phyloP scores from a whole-genome alignment of 53 echinoderm and acorn worm species.

The Luidia sarsii region DNA sequence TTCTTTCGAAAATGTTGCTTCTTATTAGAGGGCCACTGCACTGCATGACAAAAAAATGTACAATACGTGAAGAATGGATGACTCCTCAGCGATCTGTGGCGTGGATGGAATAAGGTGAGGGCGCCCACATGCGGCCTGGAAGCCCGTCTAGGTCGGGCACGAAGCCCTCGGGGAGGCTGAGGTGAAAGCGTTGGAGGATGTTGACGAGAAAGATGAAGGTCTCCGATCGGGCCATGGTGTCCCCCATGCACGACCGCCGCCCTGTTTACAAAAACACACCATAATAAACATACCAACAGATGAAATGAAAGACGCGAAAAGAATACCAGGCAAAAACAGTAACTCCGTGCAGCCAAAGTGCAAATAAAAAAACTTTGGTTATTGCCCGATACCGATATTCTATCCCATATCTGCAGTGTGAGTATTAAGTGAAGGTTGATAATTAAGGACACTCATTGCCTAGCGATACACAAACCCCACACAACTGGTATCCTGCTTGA shows the following conservation, averaged over 20 bases:
- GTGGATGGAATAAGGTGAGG: neutral
- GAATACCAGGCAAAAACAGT: no score
- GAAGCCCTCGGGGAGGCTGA: neutral
- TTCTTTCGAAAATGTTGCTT: no score
- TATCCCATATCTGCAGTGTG: neutral
- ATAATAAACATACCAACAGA: no score
- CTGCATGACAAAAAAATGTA: no score
- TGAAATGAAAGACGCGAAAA: no score
- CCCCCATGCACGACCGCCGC: neutral
- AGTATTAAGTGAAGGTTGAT: neutral
- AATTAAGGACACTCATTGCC: neutral
- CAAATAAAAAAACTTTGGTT: neutral
- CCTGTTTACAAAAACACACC: neutral
- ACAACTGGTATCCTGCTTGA: no score
- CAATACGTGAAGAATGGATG: no score
- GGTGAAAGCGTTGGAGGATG: neutral
- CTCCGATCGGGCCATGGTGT: neutral
- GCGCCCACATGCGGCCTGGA: neutral
- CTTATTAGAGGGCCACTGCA: no score
- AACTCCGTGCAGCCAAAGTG: no score
- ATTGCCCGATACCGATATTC: neutral
- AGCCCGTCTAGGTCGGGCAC: neutral
- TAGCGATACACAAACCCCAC: no score
- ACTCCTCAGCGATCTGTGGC: no score
- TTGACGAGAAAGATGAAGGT: neutral